Evolutionary conservation across 2,888 invertebrate genomes (phyloP).

Genomic region (Amphipoea lucens): DNA sequence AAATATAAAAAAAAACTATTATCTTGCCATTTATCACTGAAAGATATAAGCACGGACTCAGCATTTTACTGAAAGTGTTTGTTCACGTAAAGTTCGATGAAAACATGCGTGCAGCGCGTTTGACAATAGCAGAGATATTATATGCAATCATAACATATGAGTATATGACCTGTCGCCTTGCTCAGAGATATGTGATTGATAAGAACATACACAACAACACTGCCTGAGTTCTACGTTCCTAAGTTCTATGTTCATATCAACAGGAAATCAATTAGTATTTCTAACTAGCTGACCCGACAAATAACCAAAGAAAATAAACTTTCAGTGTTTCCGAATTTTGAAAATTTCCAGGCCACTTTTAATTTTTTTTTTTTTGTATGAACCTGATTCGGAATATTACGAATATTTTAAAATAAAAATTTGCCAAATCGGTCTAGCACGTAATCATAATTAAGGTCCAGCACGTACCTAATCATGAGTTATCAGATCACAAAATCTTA

Average conservation of each 20-base stretch:
- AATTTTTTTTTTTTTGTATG: not conserved
- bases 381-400: not conserved
- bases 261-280: not conserved
- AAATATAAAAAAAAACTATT: not conserved
- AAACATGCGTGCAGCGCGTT: constrained; percentile 31
- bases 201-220: constrained; percentile 42
- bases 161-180: constrained; percentile 34
- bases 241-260: not conserved
- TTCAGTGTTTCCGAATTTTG: not conserved
- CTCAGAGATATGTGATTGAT: constrained; percentile 18
- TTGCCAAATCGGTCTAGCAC: not conserved
- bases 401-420: not conserved
- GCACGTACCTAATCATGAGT: too few relatives aligned
- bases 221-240: not conserved
- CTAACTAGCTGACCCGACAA: not conserved
- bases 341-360: not conserved
- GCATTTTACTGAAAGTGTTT: constrained; percentile 10
- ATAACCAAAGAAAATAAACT: not conserved
- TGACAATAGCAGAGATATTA: constrained; percentile 24
- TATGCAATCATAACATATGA: constrained; percentile 31
- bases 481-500: not conserved
- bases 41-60: not conserved
- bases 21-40: not conserved
- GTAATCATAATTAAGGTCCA: too few relatives aligned
- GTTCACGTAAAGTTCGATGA: constrained; percentile 2